Percentiles rank a stretch among this genome's conserved stretches.
These are phyloP conservation scores for Acipenser ruthenus DNA, from an alignment of 2,797 vertebrate genomes.

Conservation along the genomic window DNA sequence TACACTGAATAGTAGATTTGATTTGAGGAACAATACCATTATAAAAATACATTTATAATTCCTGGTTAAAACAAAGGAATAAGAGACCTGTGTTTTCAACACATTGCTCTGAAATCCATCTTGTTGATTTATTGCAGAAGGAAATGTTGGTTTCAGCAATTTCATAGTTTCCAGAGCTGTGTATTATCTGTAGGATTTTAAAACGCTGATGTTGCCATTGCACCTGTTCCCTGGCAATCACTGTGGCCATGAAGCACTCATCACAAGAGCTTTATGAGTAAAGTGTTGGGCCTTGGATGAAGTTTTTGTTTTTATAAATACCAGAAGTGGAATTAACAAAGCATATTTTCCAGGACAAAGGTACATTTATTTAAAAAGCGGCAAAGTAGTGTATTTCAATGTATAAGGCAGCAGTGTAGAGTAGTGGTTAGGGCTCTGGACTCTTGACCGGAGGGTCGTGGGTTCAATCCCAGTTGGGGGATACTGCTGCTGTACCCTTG, in stretches of 20 bases:
- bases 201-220: slow-evolving; percentile 7
- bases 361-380: slow-evolving; percentile 18
- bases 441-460: too few relatives aligned
- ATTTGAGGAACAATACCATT: too few relatives aligned
- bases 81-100: background rate
- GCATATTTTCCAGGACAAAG: slow-evolving; percentile 15
- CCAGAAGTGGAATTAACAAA: slow-evolving; percentile 6
- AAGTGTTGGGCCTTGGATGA: slow-evolving; percentile 2
- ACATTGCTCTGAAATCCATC: background rate
- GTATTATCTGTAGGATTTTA: slow-evolving; percentile 6
- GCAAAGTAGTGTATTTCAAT: slow-evolving; percentile 7
- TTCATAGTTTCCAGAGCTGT: slow-evolving; percentile 5
- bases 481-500: too few relatives aligned
- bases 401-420: background rate
- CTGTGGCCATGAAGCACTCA: slow-evolving; percentile 1
- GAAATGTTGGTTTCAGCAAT: slow-evolving; percentile 2
- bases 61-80: too few relatives aligned
- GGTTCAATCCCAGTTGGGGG: too few relatives aligned
- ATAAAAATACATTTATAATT: too few relatives aligned
- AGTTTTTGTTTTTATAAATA: slow-evolving; percentile 19
- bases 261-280: slow-evolving; percentile 11
- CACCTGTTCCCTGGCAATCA: slow-evolving; percentile 25
- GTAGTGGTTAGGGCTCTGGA: too few relatives aligned
- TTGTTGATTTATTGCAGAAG: background rate
- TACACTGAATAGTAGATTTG: too few relatives aligned